These are phyloP conservation scores for Seira sanloemensis DNA, from an alignment of 2,888 invertebrate species.

Conservation along the genomic window DNA sequence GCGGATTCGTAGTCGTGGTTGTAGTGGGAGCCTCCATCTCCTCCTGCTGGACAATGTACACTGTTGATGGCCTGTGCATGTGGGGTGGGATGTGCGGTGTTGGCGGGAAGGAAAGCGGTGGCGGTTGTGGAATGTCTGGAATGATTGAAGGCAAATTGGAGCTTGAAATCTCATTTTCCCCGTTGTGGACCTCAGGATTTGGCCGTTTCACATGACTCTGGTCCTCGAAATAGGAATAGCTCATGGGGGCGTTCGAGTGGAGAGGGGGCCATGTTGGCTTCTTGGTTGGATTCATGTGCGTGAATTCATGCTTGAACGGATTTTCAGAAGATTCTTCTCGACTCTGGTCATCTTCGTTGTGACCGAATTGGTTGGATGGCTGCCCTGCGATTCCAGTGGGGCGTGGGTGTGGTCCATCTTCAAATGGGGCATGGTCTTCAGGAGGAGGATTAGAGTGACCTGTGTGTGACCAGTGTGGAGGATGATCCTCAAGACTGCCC, in stretches of 20 bases:
- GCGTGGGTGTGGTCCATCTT: conserved; percentile 13
- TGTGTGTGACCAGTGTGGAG: conserved; percentile 1
- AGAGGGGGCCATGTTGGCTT: conserved; percentile 52
- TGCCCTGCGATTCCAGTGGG: conserved; percentile 54
- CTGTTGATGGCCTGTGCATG: conserved; percentile 67
- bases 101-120: conserved; percentile 39
- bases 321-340: conserved; percentile 46
- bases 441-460: too few relatives aligned
- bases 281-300: conserved; percentile 18
- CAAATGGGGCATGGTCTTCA: too few relatives aligned
- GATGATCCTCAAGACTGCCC: conserved; percentile 26
- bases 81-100: conserved; percentile 65
- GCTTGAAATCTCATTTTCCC: conserved; percentile 45
- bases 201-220: background rate
- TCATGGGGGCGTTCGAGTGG: conserved; percentile 30
- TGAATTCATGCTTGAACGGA: conserved; percentile 50
- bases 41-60: conserved; percentile 69
- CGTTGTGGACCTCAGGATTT: background rate
- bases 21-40: conserved; percentile 60
- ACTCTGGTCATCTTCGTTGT: conserved; percentile 42
- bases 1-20: conserved; percentile 25
- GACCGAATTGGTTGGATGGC: conserved; percentile 51
- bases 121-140: conserved; percentile 4
- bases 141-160: conserved; percentile 26
- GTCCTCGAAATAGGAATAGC: conserved; percentile 54